These are phyloP conservation scores for Tauraco erythrolophus DNA, from an alignment of 2,113 vertebrate genomes.

Conservation along the genomic window DNA sequence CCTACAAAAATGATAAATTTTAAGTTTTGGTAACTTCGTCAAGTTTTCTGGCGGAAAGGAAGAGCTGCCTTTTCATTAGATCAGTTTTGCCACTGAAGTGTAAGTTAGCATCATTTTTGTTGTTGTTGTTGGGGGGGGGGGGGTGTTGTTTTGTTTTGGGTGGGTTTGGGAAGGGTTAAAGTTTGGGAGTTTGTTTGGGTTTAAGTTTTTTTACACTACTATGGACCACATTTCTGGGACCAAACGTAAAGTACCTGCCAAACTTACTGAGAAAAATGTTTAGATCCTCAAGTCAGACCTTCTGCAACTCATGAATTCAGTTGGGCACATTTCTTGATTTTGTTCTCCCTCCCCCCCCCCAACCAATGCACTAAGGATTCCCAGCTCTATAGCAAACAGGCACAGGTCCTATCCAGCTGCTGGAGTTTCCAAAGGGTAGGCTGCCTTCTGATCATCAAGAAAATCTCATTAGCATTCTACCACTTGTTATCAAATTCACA, in stretches of 20 bases:
- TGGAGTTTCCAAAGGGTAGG: background rate
- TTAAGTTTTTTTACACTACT: background rate
- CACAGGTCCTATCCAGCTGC: background rate
- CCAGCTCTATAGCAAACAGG: background rate
- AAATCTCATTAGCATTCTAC: background rate
- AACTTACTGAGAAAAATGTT: no score
- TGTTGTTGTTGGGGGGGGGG: rapidly evolving
- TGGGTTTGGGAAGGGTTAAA: background rate
- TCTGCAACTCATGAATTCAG: background rate
- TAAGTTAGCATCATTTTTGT: background rate
- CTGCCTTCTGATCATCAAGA: background rate
- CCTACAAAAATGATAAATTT: background rate
- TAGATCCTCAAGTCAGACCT: background rate
- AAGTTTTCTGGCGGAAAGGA: background rate
- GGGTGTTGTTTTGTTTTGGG: background rate
- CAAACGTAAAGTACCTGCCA: background rate
- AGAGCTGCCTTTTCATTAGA: background rate
- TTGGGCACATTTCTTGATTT: background rate
- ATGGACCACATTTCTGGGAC: background rate
- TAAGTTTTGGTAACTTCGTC: background rate
- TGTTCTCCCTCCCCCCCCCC: rapidly evolving
- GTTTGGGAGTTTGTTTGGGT: background rate
- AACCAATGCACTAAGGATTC: background rate
- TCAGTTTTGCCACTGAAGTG: background rate
- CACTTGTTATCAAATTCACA: background rate